phyloP scores from a whole-genome alignment of 2,888 invertebrate genomes.

The Cryptophagus acutangulus region DNA sequence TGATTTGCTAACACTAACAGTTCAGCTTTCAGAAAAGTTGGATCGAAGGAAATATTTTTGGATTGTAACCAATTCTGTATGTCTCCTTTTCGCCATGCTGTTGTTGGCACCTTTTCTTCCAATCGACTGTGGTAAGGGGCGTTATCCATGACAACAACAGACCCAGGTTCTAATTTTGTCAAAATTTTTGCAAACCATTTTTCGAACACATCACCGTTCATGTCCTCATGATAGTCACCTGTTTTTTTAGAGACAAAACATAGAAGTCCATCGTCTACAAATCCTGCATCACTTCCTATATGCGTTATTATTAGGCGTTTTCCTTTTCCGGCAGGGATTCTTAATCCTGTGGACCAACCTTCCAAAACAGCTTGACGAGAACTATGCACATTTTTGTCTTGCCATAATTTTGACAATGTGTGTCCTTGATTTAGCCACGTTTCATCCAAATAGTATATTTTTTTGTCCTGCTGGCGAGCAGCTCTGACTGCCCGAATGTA shows the following conservation, averaged over 20 bases:
- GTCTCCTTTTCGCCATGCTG: conserved; percentile 17
- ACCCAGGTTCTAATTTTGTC: conserved; percentile 14
- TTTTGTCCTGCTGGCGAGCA: conserved; percentile 9
- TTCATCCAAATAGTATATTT: conserved; percentile 20
- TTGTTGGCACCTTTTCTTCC: conserved; percentile 18
- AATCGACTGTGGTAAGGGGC: conserved; percentile 20
- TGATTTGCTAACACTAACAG: too few relatives aligned
- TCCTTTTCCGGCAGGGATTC: conserved; percentile 17
- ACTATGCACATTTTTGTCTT: conserved; percentile 10
- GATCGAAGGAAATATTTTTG: too few relatives aligned
- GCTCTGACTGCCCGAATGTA: conserved; percentile 12
- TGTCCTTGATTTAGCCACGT: conserved; percentile 22
- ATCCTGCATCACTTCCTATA: conserved; percentile 20
- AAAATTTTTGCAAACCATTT: conserved; percentile 19
- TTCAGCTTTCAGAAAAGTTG: too few relatives aligned
- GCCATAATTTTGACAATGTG: conserved; percentile 16
- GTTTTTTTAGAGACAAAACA: conserved; percentile 17
- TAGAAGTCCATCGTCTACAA: conserved; percentile 15
- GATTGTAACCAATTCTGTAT: too few relatives aligned
- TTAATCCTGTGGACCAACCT: conserved; percentile 11
- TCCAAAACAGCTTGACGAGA: conserved; percentile 13
- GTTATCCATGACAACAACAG: conserved; percentile 23
- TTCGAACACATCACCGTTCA: conserved; percentile 18
- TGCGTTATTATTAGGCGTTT: conserved; percentile 18
- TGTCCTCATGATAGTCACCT: conserved; percentile 19